A percentile compares a stretch with the other conserved stretches of the same genome.
Evolutionary conservation across 1,140 invertebrate species (phyloP).

Genomic region (Octopus sinensis): DNA sequence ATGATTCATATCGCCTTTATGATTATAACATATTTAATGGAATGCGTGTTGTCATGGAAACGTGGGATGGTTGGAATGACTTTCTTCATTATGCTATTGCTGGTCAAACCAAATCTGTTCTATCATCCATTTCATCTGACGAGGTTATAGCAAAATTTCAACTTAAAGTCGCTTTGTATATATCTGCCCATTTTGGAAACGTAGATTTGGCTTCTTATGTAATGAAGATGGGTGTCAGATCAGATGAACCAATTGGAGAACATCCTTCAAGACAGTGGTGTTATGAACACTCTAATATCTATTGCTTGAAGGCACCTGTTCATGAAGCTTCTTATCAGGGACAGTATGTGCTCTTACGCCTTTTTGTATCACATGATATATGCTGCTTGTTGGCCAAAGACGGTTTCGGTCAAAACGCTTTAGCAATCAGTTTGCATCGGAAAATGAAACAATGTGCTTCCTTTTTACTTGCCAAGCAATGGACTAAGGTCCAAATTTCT

Average conservation of each 20-base stretch:
- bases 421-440: conserved; percentile 51
- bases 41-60: conserved; percentile 47
- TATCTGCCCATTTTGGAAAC: conserved; percentile 54
- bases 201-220: conserved; percentile 51
- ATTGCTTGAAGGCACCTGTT: conserved; percentile 47
- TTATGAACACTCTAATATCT: conserved; percentile 40
- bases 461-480: conserved; percentile 54
- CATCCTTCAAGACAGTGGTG: conserved; percentile 54
- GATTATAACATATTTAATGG: conserved; percentile 49
- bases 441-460: conserved; percentile 51
- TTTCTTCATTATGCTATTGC: conserved; percentile 49
- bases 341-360: conserved; percentile 48
- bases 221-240: conserved; percentile 41
- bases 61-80: conserved; percentile 57
- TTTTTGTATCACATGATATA: conserved; percentile 53
- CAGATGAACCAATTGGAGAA: conserved; percentile 50
- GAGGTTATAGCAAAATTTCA: conserved; percentile 50
- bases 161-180: conserved; percentile 53
- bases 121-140: conserved; percentile 41
- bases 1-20: conserved; percentile 46
- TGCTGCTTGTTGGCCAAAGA: conserved; percentile 50
- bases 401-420: conserved; percentile 45
- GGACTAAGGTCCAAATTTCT: conserved; percentile 46
- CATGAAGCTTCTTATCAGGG: conserved; percentile 52
- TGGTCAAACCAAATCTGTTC: conserved; percentile 47